Evolutionary conservation across 2,113 vertebrate genomes (phyloP).

Genomic region (Xenopus tropicalis): DNA sequence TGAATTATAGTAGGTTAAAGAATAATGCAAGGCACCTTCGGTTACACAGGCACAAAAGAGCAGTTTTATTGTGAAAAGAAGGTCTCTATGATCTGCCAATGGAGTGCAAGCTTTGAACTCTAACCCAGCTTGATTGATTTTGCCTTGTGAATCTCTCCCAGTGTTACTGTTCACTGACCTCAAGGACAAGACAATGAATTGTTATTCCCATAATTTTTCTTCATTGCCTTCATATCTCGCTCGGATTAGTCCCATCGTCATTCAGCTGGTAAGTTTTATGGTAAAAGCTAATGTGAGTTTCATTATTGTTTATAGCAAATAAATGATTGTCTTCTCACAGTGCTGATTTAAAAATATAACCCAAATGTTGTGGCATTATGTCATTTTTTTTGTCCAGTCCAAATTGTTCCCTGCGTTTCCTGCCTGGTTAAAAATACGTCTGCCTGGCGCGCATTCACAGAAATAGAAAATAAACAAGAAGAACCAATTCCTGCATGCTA

Average conservation of each 20-base stretch:
- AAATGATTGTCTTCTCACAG: too few relatives aligned
- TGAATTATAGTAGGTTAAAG: not conserved
- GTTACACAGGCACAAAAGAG: not conserved
- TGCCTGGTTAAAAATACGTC: too few relatives aligned
- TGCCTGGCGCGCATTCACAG: too few relatives aligned
- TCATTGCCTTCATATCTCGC: not conserved
- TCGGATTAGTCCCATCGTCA: not conserved
- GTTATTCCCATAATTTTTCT: not conserved
- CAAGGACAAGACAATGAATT: not conserved
- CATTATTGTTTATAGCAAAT: too few relatives aligned
- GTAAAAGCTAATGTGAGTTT: too few relatives aligned
- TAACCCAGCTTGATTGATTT: not conserved
- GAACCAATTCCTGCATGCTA: too few relatives aligned
- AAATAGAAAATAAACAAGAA: too few relatives aligned
- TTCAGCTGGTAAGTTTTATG: not conserved
- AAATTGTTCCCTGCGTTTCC: too few relatives aligned
- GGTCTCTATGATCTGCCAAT: not conserved
- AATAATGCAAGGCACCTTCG: not conserved
- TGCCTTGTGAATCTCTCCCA: not conserved
- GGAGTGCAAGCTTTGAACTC: not conserved
- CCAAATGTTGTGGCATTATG: too few relatives aligned
- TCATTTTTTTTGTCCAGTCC: too few relatives aligned
- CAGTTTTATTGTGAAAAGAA: not conserved
- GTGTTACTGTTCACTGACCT: not conserved
- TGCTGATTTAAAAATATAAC: too few relatives aligned